These are phyloP conservation scores for Prorops nasuta DNA, from an alignment of 1,140 invertebrate genomes.

Conservation along the genomic window DNA sequence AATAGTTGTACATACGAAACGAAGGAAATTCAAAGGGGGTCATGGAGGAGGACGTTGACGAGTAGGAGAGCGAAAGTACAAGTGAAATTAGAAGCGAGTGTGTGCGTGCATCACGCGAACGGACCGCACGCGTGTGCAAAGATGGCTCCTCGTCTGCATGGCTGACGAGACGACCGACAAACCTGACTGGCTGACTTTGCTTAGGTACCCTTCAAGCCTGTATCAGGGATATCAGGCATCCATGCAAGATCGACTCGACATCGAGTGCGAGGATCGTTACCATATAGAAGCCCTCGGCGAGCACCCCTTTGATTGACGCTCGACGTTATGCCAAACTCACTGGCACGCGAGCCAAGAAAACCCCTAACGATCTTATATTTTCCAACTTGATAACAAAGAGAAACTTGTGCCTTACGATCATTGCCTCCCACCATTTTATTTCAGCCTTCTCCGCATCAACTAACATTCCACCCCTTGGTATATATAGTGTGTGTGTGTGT, in stretches of 20 bases:
- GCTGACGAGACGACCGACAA: constrained; percentile 21
- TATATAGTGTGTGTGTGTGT: no score
- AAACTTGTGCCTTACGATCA: no score
- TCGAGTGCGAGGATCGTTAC: constrained; percentile 37
- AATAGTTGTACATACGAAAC: constrained; percentile 8
- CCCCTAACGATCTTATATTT: no score
- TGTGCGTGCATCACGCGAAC: constrained; percentile 48
- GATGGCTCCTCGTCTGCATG: constrained; percentile 34
- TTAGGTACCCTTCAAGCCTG: constrained; percentile 29
- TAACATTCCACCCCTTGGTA: no score
- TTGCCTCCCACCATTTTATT: no score
- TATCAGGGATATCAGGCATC: constrained; percentile 33
- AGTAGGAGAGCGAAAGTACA: constrained; percentile 2
- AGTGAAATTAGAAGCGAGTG: constrained; percentile 2
- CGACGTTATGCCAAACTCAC: constrained; percentile 46
- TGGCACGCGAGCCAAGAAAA: constrained; percentile 50
- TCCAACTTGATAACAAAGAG: no score
- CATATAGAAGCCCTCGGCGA: constrained; percentile 16
- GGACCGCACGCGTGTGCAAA: constrained; percentile 46
- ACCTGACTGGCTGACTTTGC: constrained; percentile 12
- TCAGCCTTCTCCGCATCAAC: no score
- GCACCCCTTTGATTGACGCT: constrained; percentile 41
- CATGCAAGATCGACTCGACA: constrained; percentile 35
- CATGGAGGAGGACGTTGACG: neutral
- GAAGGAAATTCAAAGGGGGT: neutral